Evolutionary conservation across 2,113 vertebrate genomes (phyloP), one percentile per base, ranked within the genome.

Genomic region (Oophaga pumilio): DNA sequence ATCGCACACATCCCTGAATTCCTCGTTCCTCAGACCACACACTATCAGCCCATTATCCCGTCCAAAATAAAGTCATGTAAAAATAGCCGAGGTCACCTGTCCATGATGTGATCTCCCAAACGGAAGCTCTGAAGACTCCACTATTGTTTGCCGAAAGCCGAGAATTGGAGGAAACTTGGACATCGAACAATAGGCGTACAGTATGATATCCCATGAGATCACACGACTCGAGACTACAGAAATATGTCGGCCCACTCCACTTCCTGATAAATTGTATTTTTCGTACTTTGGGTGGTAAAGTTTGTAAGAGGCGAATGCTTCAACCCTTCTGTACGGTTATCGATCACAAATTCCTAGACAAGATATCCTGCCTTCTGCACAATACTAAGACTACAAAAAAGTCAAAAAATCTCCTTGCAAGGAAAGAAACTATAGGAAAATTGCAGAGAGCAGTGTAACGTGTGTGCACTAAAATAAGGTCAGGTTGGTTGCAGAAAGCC

Each of bases 151-250:
- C 78, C 12, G 57, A 62, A 59, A 33, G 78, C 26, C 28, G 26
- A 62, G 78, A 81, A 81, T 81, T 81, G 78, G 78, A 62, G 78
- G 78, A 62, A 62, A 62, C 57, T 60, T 81, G 78, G 78, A 60
- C 26, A 12, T 22, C 11, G 78, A 60, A 81, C 52, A 81, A 62
- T 81, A 81, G 26, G 17, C 49, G 79, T 66, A 82, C 59, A 82
- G 79, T 64, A 13, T 6, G 52, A 59, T 4, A 5, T 66, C 80
- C 80, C 60, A n/a, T 22, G 80, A 82, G 80, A 82, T 49, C 28
- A 22, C 20, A n/a, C n/a, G 78, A 81, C 57, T 18, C 24, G 11
- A 77, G 76, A 57, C 52, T 79, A 53, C 8, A 57, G 53, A 79
- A 79, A 82, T n/a, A 50, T 22, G 60, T 82, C 59, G 10, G 6